Conservation (phyloP, 2,888 invertebrate species). For the Ashinkailepas kermadecensis region DNA sequence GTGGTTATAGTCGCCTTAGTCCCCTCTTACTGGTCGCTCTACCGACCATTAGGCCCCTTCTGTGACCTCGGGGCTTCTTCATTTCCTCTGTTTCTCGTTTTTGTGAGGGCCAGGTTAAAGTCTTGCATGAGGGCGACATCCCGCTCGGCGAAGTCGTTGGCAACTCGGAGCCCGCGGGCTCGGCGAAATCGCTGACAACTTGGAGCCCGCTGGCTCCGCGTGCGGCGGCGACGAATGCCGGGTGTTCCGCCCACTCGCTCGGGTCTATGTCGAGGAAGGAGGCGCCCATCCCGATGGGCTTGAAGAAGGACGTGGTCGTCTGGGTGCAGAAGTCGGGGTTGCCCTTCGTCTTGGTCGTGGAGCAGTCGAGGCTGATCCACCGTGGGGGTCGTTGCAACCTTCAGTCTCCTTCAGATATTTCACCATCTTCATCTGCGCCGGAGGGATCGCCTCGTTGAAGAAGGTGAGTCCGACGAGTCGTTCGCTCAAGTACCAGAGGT, state of each 20-base stretch:
- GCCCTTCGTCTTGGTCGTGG: background rate
- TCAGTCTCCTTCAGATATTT: background rate
- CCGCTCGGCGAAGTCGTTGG: too few relatives aligned
- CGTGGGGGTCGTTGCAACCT: background rate
- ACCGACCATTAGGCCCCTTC: too few relatives aligned
- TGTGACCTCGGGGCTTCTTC: too few relatives aligned
- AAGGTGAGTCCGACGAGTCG: background rate
- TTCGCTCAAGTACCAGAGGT: constrained; percentile 17
- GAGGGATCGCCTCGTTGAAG: background rate
- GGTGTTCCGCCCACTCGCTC: background rate
- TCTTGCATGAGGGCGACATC: background rate
- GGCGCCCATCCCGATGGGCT: background rate
- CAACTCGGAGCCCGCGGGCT: too few relatives aligned
- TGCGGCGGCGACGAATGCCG: background rate
- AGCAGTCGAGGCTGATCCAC: background rate
- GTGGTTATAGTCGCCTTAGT: too few relatives aligned
- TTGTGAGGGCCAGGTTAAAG: constrained; percentile 22
- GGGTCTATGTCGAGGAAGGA: background rate
- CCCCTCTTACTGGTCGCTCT: too few relatives aligned
- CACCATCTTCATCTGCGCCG: background rate
- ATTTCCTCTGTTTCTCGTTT: background rate
- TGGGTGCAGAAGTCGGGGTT: background rate
- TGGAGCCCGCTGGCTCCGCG: background rate
- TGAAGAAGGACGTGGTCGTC: background rate
- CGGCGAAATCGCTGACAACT: constrained; percentile 20